Base-by-base conservation (phyloP, 2,888 invertebrate species). In the Rotaria sp. region DNA sequence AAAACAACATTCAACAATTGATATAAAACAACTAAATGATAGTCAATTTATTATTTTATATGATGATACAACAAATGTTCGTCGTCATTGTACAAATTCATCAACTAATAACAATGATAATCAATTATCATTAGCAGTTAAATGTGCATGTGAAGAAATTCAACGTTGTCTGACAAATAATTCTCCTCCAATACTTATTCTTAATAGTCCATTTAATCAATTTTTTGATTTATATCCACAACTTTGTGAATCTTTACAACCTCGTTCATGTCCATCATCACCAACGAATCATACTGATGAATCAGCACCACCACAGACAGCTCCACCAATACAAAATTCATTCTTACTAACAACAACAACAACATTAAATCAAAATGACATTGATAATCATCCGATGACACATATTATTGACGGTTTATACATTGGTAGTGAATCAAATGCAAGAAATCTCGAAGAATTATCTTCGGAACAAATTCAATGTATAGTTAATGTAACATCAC, bases 131-230 rank as follows among this genome's bases (percentile, higher is more conserved):
- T 2, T 45, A 45, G 41, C 80, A 45, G n/a, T 80, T 26, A 80
- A 80, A 80, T 80, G 80, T 45, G 80, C 45, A 24, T 26, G 15
- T 45, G 80, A 80, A 45, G 80, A 80, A 80, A 45, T 80, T n/a
- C 24, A 80, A 80, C 45, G 80, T 80, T 80, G 10, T 80, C 8
- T 67, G 0, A 35, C 21, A 67, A 67, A 18, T 21, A 45, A 26
- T 45, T 80, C 0, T 45, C 41, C 41, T n/a, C 26, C 41, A 13
- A 45, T 80, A 13, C 15, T 45, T 45, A 45, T 80, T 80, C 45
- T 80, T 5, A 80, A 80, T 80, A 24, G 45, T 45, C n/a, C 80
- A 80, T 80, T 80, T n/a, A 80, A n/a, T 80, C 26, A 80, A 15
- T 80, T 80, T 80, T 45, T 45, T 45, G 80, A 80, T n/a, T 45